Percentiles rank a stretch among this genome's conserved stretches.
These are phyloP conservation scores for Lampropteryx suffumata DNA, from an alignment of 2,888 invertebrate species.

Conservation along the genomic window DNA sequence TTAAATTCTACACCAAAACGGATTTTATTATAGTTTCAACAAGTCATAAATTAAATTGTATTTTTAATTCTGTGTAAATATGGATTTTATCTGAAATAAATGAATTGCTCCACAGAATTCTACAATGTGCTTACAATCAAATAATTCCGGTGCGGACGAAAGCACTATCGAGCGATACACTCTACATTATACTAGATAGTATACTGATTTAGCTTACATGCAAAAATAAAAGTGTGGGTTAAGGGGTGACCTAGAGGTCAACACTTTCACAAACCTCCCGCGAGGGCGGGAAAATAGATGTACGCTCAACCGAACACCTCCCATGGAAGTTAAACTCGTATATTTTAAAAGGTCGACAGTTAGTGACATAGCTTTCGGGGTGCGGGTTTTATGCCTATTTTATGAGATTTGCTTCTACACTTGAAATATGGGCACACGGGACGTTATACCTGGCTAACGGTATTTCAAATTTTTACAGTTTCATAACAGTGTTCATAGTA, in stretches of 20 bases:
- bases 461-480: no score
- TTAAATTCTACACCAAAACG: no score
- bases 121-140: background rate
- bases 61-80: no score
- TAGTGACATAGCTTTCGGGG: background rate
- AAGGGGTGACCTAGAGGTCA: constrained; percentile 8
- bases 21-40: no score
- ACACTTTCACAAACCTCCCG: background rate
- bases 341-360: constrained; percentile 3
- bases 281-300: constrained; percentile 9
- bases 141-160: background rate
- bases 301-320: background rate
- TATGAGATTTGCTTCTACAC: background rate
- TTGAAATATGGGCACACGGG: background rate
- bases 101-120: no score
- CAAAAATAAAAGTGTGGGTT: background rate
- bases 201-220: no score
- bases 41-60: no score
- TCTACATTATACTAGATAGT: background rate
- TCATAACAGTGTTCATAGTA: no score
- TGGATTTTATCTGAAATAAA: no score
- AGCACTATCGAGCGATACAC: background rate
- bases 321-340: constrained; percentile 2
- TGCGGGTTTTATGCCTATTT: constrained; percentile 2
- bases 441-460: background rate